Base-by-base conservation (phyloP, 2,113 vertebrate species). In the Accipiter virgatus region DNA sequence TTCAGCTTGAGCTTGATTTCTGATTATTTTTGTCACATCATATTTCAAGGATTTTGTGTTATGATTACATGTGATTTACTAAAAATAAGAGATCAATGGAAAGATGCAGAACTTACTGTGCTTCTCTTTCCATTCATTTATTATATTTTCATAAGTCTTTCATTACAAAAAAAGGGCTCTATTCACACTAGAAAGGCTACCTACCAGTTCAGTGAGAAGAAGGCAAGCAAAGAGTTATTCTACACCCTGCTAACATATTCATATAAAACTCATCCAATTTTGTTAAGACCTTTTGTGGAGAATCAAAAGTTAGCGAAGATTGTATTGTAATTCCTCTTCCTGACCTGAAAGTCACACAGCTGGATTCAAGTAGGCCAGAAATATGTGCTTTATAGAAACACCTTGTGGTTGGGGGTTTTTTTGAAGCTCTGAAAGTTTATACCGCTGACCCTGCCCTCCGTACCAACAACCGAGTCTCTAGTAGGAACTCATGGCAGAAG, bases 361-460 rank as follows among this genome's bases (percentile, higher is more conserved):
- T 96, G 95, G 95, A 96, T 97, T 97, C 97, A 94, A 97, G 94
- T 95, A 95, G 95, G 90, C 81, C 88, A 94, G 93, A 97, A 95
- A 96, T 88, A 47, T 7, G 40, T 88, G 86, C 92, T 97, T 97
- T 96, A 80, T 83, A 96, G 94, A 94, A 96, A 73, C 88, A 93
- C 84, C 94, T 88, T 93, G 58, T 83, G 72, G 85, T 23, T 91
- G 86, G 71, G 79, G 14, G 18, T 68, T 78, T 90, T 91, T 94
- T 79, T 94, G 45, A 95, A 84, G 72, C 88, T 90, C 88, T 90
- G 83, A 92, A 96, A 96, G 87, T 95, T 96, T 77, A n/a, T 87
- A 92, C 55, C 0, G 27, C 84, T 97, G 96, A 96, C 94, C 95
- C 96, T 97, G 95, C 78, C 91, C 93, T 96, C 85, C 0, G 10